A percentile compares a stretch with the other conserved stretches of the same genome.
phyloP scores from a whole-genome alignment of 2,113 vertebrate species.

The Synodontis membranacea region DNA sequence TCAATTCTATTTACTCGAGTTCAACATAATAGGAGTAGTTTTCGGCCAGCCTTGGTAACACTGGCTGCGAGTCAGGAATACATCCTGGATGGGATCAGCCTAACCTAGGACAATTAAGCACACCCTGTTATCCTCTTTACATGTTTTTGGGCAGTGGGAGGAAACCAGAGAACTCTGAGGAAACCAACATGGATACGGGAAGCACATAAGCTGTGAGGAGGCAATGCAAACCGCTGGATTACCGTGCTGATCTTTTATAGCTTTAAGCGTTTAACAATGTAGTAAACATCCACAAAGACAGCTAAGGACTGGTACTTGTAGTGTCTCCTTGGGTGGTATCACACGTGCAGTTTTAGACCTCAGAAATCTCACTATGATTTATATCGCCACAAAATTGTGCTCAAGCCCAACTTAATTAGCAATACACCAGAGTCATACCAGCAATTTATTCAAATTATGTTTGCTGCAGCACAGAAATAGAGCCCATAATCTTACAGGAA shows the following conservation, averaged over 20 bases:
- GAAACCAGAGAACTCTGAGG: neutral
- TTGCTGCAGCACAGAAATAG: neutral
- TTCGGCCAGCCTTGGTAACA: neutral
- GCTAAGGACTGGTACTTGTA: neutral
- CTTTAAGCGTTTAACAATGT: neutral
- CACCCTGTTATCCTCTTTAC: neutral
- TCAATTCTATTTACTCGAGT: too few species aligned
- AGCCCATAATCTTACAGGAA: neutral
- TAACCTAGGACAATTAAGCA: neutral
- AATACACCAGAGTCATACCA: neutral
- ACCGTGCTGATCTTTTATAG: neutral
- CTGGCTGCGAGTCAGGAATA: neutral
- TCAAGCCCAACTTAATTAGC: neutral
- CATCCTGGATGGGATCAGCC: neutral
- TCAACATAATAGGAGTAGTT: neutral
- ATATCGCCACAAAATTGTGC: slow-evolving; percentile 4
- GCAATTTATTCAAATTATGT: slow-evolving; percentile 3
- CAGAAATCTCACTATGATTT: neutral
- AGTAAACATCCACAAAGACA: neutral
- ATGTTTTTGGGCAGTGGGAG: neutral
- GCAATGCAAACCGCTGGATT: neutral
- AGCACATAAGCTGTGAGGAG: neutral
- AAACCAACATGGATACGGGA: neutral
- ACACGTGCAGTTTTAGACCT: neutral
- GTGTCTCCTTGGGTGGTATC: neutral